Evolutionary conservation across 1,140 invertebrate species (phyloP).

Genomic region (Brachionus rubens): DNA sequence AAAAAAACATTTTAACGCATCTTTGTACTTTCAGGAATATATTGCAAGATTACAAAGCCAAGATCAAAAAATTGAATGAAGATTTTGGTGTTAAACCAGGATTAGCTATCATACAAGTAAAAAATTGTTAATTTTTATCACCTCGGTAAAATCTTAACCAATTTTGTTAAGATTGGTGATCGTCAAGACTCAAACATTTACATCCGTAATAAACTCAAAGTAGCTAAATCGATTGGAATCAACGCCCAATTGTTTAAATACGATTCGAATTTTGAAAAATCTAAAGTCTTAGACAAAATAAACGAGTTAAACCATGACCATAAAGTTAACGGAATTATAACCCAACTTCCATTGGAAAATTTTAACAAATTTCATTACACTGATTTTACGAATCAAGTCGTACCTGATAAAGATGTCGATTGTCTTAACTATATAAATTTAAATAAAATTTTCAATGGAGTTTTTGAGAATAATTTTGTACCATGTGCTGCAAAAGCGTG

Average conservation of each 20-base stretch:
- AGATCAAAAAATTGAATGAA: background rate
- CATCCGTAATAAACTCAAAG: constrained; percentile 91
- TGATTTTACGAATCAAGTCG: constrained; percentile 78
- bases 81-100: background rate
- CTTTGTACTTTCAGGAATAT: background rate
- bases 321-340: constrained; percentile 86
- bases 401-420: constrained; percentile 86
- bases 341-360: constrained; percentile 83
- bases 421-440: constrained; percentile 90
- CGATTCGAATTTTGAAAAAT: background rate
- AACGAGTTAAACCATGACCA: constrained; percentile 77
- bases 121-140: background rate
- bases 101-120: constrained; percentile 39
- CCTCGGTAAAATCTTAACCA: background rate
- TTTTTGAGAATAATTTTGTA: constrained; percentile 72
- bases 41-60: constrained; percentile 22
- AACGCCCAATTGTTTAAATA: constrained; percentile 75
- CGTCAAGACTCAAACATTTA: constrained; percentile 99
- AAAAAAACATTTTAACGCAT: background rate
- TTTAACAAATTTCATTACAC: constrained; percentile 77
- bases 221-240: constrained; percentile 85
- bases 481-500: constrained; percentile 90
- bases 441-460: constrained; percentile 71
- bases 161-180: constrained; percentile 69
- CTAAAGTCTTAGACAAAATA: constrained; percentile 69